Evolutionary conservation across 2,113 vertebrate species (phyloP).

Genomic region (Penelope pileata): DNA sequence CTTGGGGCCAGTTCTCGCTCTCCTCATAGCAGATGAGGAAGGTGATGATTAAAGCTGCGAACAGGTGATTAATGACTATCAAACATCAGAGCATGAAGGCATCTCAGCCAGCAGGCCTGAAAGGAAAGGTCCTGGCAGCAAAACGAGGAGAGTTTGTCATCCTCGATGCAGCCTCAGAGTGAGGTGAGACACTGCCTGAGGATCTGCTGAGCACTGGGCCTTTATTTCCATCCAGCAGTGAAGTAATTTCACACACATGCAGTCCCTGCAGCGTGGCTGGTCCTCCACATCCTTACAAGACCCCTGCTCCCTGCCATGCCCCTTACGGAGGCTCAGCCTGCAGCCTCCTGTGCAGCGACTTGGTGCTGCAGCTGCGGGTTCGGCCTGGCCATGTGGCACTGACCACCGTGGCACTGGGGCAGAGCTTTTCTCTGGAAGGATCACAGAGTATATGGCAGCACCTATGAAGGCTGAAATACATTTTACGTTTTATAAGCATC

Average conservation of each 20-base stretch:
- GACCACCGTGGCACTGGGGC: background rate
- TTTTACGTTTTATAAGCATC: background rate
- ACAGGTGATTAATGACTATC: background rate
- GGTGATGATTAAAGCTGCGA: background rate
- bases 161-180: background rate
- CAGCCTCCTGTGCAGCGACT: background rate
- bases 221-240: background rate
- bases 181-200: background rate
- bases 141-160: background rate
- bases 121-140: background rate
- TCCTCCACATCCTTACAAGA: background rate
- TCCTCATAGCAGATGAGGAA: background rate
- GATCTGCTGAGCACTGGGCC: background rate
- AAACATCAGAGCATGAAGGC: background rate
- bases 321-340: background rate
- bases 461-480: background rate
- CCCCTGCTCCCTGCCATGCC: fast-evolving
- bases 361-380: background rate
- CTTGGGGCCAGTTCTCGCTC: fast-evolving
- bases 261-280: background rate
- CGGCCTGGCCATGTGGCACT: fast-evolving
- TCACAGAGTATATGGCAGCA: fast-evolving
- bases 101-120: background rate
- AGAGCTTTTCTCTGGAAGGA: background rate
- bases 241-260: fast-evolving